Conservation (phyloP, 2,113 vertebrate species). For the Numida meleagris region DNA sequence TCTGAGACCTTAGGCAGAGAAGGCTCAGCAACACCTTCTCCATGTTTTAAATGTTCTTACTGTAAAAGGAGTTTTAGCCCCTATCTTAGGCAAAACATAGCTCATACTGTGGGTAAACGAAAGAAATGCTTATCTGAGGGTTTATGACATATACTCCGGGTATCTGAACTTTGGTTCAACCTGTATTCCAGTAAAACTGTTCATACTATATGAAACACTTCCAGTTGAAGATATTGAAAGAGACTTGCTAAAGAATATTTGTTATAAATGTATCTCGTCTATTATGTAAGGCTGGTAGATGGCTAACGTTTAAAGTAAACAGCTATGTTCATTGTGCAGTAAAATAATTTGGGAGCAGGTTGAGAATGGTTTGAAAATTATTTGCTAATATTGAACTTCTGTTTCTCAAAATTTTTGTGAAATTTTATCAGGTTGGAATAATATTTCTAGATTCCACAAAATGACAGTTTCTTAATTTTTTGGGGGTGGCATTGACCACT, state of each 20-base stretch:
- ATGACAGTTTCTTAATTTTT: neutral
- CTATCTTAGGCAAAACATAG: neutral
- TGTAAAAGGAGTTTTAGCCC: neutral
- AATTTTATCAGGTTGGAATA: neutral
- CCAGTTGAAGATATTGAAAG: neutral
- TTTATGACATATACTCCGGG: neutral
- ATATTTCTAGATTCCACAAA: neutral
- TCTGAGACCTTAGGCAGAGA: neutral
- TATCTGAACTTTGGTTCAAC: neutral
- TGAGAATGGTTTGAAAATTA: neutral
- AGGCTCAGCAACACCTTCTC: fast-evolving
- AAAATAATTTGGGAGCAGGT: neutral
- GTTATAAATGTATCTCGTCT: neutral
- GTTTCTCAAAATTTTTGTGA: neutral
- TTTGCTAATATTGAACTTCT: neutral
- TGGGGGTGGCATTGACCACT: fast-evolving
- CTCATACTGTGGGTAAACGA: neutral
- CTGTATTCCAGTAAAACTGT: neutral
- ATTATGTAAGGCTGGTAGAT: neutral
- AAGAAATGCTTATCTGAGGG: neutral
- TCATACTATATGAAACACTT: neutral
- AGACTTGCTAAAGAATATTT: neutral
- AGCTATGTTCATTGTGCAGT: neutral
- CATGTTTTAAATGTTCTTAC: neutral
- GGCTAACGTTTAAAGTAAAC: neutral